A percentile compares a stretch with the other conserved stretches of the same genome.
phyloP scores from a whole-genome alignment of 2,113 vertebrate species.

The Pterocles orientalis region DNA sequence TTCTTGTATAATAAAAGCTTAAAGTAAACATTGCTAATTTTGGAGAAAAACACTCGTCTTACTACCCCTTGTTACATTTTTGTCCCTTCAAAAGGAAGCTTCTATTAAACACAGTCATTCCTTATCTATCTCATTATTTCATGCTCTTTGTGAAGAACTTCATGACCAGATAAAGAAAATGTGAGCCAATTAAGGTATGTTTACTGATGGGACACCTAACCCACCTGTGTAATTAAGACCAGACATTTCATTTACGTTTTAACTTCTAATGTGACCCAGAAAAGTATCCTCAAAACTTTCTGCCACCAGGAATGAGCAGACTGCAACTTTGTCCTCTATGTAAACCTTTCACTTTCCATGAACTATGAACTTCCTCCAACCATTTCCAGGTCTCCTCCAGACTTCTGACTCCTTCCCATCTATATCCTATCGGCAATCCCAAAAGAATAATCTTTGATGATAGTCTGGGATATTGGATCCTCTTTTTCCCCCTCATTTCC shows the following conservation, averaged over 20 bases:
- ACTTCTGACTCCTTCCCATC: neutral
- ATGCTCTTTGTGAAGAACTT: neutral
- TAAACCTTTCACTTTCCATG: neutral
- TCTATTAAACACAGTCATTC: neutral
- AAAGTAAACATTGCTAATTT: neutral
- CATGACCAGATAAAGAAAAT: neutral
- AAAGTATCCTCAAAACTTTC: neutral
- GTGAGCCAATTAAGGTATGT: neutral
- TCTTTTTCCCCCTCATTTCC: neutral
- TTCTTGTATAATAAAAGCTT: neutral
- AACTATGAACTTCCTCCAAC: neutral
- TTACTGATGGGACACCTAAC: neutral
- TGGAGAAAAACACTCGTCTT: neutral
- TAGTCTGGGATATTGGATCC: neutral
- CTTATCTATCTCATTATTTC: neutral
- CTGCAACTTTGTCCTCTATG: neutral
- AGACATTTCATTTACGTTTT: neutral
- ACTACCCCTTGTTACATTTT: neutral
- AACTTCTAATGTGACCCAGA: neutral
- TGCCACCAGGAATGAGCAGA: neutral
- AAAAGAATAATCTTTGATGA: neutral
- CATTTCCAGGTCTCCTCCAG: neutral
- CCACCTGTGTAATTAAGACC: neutral
- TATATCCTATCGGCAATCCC: neutral
- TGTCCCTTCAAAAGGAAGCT: neutral